phyloP scores from a whole-genome alignment of 2,113 vertebrate genomes.

The Pampusana beccarii region DNA sequence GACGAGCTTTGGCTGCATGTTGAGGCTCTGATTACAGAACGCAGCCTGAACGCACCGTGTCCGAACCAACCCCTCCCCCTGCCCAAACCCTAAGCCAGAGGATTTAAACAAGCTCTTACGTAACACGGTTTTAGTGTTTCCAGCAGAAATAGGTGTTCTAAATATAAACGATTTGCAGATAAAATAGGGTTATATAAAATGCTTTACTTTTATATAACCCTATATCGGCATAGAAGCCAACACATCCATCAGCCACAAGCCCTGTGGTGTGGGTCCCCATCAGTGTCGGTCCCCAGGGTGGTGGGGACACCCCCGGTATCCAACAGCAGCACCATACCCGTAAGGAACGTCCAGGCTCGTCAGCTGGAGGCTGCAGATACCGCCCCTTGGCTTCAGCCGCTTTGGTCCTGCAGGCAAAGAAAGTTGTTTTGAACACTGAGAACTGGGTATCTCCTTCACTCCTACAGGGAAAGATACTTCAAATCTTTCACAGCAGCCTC shows the following conservation, averaged over 20 bases:
- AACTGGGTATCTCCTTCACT: not conserved
- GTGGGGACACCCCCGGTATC: not conserved
- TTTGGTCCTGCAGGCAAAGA: not conserved
- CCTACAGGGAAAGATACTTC: not conserved
- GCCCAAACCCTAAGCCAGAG: slow-evolving; percentile 48
- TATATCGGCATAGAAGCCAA: not conserved
- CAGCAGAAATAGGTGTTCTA: slow-evolving; percentile 63
- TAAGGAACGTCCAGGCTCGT: fast-evolving
- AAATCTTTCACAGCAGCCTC: not conserved
- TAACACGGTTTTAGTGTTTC: slow-evolving; percentile 58
- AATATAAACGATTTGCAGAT: slow-evolving; percentile 62
- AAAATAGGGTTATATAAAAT: slow-evolving; percentile 67
- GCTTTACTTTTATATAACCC: slow-evolving; percentile 32
- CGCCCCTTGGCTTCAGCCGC: not conserved
- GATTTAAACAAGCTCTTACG: slow-evolving; percentile 59
- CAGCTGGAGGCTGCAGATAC: not conserved
- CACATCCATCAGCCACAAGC: not conserved
- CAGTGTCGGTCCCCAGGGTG: fast-evolving
- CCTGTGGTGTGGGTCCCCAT: not conserved
- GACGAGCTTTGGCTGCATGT: not conserved
- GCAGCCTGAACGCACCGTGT: not conserved
- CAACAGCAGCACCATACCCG: not conserved
- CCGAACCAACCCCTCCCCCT: slow-evolving; percentile 3
- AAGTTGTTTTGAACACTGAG: fast-evolving
- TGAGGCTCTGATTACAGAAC: not conserved